Percentiles rank a stretch among this genome's conserved stretches.
phyloP scores from a whole-genome alignment of 37 sponge, comb jelly and placozoan genomes.

The Cliona cf. orientalis region DNA sequence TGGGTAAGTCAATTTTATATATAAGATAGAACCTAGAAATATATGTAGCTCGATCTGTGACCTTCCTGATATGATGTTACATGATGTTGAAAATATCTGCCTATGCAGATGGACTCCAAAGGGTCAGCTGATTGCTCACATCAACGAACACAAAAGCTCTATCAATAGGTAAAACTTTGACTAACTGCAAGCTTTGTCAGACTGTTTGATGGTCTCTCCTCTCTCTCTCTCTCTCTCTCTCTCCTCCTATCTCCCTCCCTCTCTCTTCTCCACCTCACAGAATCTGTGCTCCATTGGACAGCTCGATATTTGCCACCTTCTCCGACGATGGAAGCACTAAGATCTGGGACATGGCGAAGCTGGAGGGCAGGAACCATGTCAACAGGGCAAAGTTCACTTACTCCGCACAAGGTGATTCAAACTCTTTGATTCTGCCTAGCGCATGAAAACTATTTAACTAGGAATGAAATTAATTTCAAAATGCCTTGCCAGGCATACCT shows the following conservation, averaged over 20 bases:
- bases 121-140: conserved; percentile 86
- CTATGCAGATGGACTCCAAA: conserved; percentile 77
- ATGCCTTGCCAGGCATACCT: too few relatives aligned
- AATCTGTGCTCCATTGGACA: conserved; percentile 56
- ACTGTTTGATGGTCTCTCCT: background rate
- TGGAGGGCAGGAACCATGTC: conserved; percentile 76
- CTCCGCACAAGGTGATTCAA: conserved; percentile 16
- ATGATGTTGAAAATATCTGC: too few relatives aligned
- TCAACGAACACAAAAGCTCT: conserved; percentile 88
- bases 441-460: too few relatives aligned
- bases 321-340: conserved; percentile 89
- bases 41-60: too few relatives aligned
- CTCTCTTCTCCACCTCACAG: conserved; percentile 31
- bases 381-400: conserved; percentile 68
- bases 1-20: conserved; percentile 25
- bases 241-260: conserved; percentile 2
- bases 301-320: conserved; percentile 84
- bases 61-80: too few relatives aligned
- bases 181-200: background rate
- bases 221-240: background rate
- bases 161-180: conserved; percentile 73
- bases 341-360: conserved; percentile 83
- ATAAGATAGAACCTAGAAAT: too few relatives aligned
- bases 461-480: too few relatives aligned
- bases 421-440: background rate